phyloP scores from a whole-genome alignment of 2,113 vertebrate genomes.

The Strix aluco region DNA sequence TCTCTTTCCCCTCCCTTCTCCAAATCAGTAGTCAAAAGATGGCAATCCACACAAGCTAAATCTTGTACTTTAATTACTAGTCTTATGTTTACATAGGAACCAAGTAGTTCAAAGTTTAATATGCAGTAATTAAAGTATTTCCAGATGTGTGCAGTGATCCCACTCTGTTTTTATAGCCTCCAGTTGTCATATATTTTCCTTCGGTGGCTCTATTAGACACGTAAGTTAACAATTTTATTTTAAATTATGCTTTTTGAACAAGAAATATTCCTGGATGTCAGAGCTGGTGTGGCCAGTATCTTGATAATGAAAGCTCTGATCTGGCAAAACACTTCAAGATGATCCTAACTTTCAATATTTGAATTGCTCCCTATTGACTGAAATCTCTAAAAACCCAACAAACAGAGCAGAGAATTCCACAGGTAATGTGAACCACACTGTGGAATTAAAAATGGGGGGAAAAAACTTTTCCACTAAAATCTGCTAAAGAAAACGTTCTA shows the following conservation, averaged over 20 bases:
- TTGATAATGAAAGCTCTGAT: conserved; percentile 31
- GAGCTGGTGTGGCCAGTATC: background rate
- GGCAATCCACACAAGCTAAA: background rate
- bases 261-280: background rate
- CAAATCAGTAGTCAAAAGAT: conserved; percentile 37
- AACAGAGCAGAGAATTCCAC: background rate
- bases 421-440: background rate
- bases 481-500: background rate
- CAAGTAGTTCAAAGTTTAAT: conserved; percentile 33
- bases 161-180: conserved; percentile 47
- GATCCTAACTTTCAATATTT: background rate
- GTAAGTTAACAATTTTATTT: background rate
- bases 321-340: conserved; percentile 48
- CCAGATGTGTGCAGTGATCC: conserved; percentile 53
- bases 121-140: conserved; percentile 54
- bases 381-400: background rate
- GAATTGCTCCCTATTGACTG: background rate
- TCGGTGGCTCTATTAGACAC: background rate
- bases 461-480: background rate
- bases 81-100: conserved; percentile 34
- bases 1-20: background rate
- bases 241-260: background rate
- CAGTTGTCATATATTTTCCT: conserved; percentile 18
- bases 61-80: conserved; percentile 33
- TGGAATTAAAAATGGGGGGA: background rate